A percentile compares a stretch with the other conserved stretches of the same genome.
phyloP scores from a whole-genome alignment of 2,113 vertebrate species.

The Struthidea cinerea region DNA sequence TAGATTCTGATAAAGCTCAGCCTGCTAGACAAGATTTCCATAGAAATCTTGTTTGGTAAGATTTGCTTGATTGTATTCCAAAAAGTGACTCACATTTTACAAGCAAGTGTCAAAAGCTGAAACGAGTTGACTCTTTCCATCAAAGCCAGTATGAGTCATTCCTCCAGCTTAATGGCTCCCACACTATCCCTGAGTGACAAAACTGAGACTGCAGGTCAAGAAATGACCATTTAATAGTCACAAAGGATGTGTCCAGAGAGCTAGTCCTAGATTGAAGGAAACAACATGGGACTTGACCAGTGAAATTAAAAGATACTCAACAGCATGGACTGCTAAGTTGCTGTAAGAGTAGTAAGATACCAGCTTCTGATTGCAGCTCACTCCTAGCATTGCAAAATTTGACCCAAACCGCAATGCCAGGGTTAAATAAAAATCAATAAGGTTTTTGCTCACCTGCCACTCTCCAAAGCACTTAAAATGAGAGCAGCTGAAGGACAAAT shows the following conservation, averaged over 20 bases:
- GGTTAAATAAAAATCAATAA: not conserved
- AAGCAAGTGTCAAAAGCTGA: not conserved
- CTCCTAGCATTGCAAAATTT: not conserved
- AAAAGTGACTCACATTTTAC: conserved; percentile 21
- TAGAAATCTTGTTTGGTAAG: not conserved
- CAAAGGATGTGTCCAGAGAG: not conserved
- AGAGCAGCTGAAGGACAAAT: not conserved
- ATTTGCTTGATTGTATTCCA: not conserved
- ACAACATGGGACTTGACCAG: not conserved
- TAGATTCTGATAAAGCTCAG: not conserved
- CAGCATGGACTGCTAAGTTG: not conserved
- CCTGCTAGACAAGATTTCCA: not conserved
- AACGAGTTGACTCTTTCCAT: not conserved
- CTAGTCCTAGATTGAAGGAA: not conserved
- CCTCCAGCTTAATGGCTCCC: not conserved
- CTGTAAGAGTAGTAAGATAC: not conserved
- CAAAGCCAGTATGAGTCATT: not conserved
- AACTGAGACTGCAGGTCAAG: not conserved
- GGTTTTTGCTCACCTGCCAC: not conserved
- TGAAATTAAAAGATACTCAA: not conserved
- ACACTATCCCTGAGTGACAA: not conserved
- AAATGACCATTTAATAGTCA: not conserved
- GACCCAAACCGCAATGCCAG: not conserved
- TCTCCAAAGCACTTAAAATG: not conserved
- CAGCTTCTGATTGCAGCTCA: not conserved